phyloP scores from a whole-genome alignment of 2,888 invertebrate species.

The Cheilosia grossa region DNA sequence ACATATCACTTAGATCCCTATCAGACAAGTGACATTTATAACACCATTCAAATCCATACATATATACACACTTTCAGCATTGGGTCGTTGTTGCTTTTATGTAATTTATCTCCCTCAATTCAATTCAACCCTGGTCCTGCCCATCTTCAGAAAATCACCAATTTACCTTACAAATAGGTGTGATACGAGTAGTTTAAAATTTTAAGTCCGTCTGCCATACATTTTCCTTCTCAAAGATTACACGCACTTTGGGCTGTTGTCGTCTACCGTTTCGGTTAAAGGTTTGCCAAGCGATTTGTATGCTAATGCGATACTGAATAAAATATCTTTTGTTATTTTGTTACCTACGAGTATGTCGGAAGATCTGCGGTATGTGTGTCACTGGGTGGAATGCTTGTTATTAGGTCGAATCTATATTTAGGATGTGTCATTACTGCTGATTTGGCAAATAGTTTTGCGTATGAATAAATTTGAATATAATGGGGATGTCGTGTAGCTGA shows the following conservation, averaged over 20 bases:
- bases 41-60: no score
- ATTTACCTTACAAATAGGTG: conserved; percentile 18
- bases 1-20: no score
- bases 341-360: conserved; percentile 7
- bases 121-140: not conserved
- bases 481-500: conserved; percentile 6
- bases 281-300: conserved; percentile 61
- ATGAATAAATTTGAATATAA: conserved; percentile 54
- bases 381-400: conserved; percentile 49
- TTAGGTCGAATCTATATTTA: conserved; percentile 57
- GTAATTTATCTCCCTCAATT: not conserved
- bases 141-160: conserved; percentile 29
- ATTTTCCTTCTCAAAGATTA: conserved; percentile 20
- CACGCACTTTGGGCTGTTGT: not conserved
- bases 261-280: conserved; percentile 26
- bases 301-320: conserved; percentile 54
- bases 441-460: conserved; percentile 48
- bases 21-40: no score
- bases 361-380: conserved; percentile 35
- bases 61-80: no score
- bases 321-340: conserved; percentile 47
- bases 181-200: conserved; percentile 9
- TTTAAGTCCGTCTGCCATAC: conserved; percentile 11
- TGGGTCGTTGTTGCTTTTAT: no score
- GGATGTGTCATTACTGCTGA: conserved; percentile 48